phyloP scores from a whole-genome alignment of 2,113 vertebrate genomes.

The Herpailurus yagouaroundi region DNA sequence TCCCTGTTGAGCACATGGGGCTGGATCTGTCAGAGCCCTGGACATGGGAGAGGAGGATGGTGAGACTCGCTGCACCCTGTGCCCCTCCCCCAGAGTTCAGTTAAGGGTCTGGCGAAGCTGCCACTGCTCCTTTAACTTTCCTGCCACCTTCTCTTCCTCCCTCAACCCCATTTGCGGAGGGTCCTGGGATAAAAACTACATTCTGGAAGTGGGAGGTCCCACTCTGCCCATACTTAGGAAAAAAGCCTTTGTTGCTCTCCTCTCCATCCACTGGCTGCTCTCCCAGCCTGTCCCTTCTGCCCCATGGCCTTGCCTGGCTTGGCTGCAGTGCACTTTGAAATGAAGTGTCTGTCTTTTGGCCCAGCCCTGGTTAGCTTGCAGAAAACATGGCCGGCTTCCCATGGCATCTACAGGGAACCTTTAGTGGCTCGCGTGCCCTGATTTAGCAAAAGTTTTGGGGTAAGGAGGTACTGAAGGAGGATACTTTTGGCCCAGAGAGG shows the following conservation, averaged over 20 bases:
- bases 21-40: neutral
- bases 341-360: constrained; percentile 37
- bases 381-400: neutral
- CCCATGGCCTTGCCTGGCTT: constrained; percentile 34
- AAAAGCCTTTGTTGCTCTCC: neutral
- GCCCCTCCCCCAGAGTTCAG: neutral
- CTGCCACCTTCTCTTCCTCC: neutral
- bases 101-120: constrained; percentile 13
- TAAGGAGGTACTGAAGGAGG: neutral
- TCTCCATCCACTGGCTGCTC: neutral
- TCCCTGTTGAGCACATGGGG: constrained; percentile 9
- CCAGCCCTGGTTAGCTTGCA: constrained; percentile 23
- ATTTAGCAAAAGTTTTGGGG: neutral
- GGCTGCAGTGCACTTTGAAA: constrained; percentile 63
- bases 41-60: neutral
- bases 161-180: neutral
- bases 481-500: neutral
- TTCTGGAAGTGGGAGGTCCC: constrained; percentile 29
- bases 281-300: neutral
- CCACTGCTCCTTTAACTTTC: neutral
- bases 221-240: constrained; percentile 18
- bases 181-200: neutral
- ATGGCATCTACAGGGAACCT: neutral
- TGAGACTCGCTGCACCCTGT: neutral
- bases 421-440: neutral